Evolutionary conservation across 2,113 vertebrate genomes (phyloP).

Genomic region (Neogale vison): DNA sequence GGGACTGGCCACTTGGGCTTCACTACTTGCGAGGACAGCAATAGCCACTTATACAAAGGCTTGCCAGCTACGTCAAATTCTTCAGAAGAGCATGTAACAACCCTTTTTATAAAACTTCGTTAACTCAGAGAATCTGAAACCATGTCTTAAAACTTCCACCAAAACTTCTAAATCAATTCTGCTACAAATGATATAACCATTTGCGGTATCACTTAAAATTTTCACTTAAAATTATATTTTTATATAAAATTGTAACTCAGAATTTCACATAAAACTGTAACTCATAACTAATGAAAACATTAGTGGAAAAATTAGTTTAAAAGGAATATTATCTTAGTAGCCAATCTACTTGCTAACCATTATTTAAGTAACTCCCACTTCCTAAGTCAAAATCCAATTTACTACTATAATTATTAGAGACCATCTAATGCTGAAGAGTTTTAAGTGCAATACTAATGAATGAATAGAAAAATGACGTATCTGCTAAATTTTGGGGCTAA

Average conservation of each 20-base stretch:
- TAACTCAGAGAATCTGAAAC: conserved; percentile 57
- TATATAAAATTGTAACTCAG: no score
- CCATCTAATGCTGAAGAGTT: neutral
- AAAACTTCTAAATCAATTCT: conserved; percentile 64
- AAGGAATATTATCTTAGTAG: neutral
- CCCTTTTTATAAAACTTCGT: neutral
- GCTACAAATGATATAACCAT: neutral
- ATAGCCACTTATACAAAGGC: neutral
- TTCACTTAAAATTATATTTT: conserved; percentile 27
- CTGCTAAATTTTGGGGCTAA: neutral
- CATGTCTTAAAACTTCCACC: rapidly evolving
- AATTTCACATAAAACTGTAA: neutral
- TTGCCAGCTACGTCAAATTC: neutral
- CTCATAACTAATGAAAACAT: conserved; percentile 45
- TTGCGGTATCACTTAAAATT: neutral
- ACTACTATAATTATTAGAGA: neutral
- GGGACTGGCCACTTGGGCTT: neutral
- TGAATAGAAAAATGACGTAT: neutral
- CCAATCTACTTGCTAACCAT: neutral
- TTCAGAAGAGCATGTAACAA: neutral
- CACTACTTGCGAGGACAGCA: neutral
- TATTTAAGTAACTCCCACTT: neutral
- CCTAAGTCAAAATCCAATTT: neutral
- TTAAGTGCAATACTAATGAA: neutral
- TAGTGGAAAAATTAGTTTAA: neutral